These are phyloP conservation scores for Morinoia aosen DNA, from an alignment of 2,888 invertebrate species.

Conservation along the genomic window DNA sequence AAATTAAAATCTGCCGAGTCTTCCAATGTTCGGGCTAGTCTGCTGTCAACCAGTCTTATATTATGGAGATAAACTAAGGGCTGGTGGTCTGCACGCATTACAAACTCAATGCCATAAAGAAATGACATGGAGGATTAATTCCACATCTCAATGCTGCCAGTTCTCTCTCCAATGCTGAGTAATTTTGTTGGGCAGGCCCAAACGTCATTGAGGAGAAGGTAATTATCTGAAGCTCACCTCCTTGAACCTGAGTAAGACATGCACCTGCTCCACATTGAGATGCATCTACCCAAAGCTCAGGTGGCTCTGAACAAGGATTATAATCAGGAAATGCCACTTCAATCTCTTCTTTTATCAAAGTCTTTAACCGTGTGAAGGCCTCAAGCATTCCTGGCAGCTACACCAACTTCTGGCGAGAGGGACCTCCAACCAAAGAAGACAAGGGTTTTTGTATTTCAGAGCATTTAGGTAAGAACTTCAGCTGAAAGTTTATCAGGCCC, in stretches of 20 bases:
- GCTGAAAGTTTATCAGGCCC: conserved; percentile 33
- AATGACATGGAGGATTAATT: neutral
- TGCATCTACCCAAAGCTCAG: conserved; percentile 30
- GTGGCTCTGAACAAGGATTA: neutral
- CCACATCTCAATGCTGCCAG: conserved; percentile 14
- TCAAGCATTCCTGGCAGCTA: too few relatives aligned
- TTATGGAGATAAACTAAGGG: too few relatives aligned
- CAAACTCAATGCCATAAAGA: conserved; percentile 19
- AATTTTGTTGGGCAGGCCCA: too few relatives aligned
- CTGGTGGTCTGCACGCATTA: neutral
- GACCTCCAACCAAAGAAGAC: too few relatives aligned
- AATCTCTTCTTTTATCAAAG: neutral
- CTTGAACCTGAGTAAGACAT: conserved; percentile 33
- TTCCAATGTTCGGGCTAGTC: too few relatives aligned
- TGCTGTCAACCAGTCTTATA: too few relatives aligned
- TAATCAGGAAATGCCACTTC: conserved; percentile 37
- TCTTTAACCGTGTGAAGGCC: too few relatives aligned
- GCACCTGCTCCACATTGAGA: conserved; percentile 15
- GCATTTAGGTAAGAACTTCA: too few relatives aligned
- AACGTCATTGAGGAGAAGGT: too few relatives aligned
- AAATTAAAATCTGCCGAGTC: too few relatives aligned
- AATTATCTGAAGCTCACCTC: neutral
- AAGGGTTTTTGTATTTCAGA: too few relatives aligned
- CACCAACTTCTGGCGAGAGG: too few relatives aligned
- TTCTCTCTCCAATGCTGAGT: neutral